Conservation (phyloP, 2,797 vertebrate species). For the Cheracebus regulus region DNA sequence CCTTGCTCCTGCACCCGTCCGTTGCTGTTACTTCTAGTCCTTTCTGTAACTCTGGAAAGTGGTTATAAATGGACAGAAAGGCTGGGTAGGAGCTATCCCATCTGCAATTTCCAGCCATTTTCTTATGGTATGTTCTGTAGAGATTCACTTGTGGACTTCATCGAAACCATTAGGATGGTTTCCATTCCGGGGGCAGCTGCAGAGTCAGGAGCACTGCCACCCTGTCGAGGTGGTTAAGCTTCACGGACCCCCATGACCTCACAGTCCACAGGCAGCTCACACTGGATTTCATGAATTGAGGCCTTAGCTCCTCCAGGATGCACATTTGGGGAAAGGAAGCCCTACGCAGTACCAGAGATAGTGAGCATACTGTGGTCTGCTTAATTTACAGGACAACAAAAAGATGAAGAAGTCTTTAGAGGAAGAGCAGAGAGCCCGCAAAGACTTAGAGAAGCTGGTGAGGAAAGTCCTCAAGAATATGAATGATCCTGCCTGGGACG, state of each 20-base stretch:
- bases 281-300: background rate
- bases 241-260: background rate
- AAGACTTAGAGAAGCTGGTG: constrained; percentile 96
- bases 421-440: constrained; percentile 96
- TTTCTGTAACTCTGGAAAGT: background rate
- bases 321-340: background rate
- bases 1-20: background rate
- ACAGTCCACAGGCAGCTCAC: background rate
- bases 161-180: background rate
- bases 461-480: constrained; percentile 95
- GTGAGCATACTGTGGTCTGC: constrained; percentile 47
- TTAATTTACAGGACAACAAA: constrained; percentile 92
- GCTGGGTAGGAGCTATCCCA: too few relatives aligned
- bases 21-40: background rate
- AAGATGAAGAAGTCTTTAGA: constrained; percentile 98
- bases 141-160: background rate
- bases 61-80: background rate
- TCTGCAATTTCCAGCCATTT: background rate
- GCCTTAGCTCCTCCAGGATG: background rate
- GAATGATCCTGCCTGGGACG: constrained; percentile 98
- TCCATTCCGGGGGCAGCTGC: background rate
- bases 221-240: background rate
- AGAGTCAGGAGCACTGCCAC: background rate
- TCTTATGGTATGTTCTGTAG: background rate
- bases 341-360: background rate